Base-by-base conservation (phyloP, 2,113 vertebrate genomes). In the Speoplatyrhinus poulsoni region DNA sequence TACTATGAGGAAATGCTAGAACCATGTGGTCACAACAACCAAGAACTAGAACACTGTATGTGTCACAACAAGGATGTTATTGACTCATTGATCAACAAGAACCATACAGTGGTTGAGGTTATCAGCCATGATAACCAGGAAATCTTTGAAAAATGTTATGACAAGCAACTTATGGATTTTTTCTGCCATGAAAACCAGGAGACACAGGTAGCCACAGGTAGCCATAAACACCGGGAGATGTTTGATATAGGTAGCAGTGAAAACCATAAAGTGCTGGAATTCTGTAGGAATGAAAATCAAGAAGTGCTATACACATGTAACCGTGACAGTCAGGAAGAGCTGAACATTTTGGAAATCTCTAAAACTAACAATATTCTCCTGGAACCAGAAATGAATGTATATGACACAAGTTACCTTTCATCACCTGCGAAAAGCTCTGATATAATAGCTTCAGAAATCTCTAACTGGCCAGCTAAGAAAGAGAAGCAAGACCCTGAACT, bases 1-100 rank as follows among this genome's bases (percentile, higher is more conserved):
- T 74, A 82, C 70, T 87, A 86, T 78, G 79, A 76, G 71, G 82
- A 88, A 65, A 73, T 89, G 46, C 72, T 82, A 58, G 75, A 82
- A 48, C 52, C 46, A 16, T 60, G 72, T 56, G 57, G 62, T 69
- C 48, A 77, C 41, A 62, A 47, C 55, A 60, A 70, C 9, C 60
- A 77, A 12, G 66, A 75, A 10, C 26, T 82, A 17, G 77, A 77
- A 70, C n/a, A 53, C 33, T 66, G 65, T 19, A 15, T 11, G 2
- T 12, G 60, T 50, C 65, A 65, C 15, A 60, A 60, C 36, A 68
- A 10, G 2, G 64, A 62, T 7, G 46, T 46, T 13, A 8, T 67
- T 4, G 68, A 75, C 9, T 41, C 69, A 13, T 11, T 65, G 13
- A 36, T 16, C 13, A 13, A 53, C 15, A 65, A 79, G 56, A 85